A percentile compares a stretch with the other conserved stretches of the same genome.
Conservation (phyloP, 2,888 invertebrate genomes). For the Lasioglossum figueresi region DNA sequence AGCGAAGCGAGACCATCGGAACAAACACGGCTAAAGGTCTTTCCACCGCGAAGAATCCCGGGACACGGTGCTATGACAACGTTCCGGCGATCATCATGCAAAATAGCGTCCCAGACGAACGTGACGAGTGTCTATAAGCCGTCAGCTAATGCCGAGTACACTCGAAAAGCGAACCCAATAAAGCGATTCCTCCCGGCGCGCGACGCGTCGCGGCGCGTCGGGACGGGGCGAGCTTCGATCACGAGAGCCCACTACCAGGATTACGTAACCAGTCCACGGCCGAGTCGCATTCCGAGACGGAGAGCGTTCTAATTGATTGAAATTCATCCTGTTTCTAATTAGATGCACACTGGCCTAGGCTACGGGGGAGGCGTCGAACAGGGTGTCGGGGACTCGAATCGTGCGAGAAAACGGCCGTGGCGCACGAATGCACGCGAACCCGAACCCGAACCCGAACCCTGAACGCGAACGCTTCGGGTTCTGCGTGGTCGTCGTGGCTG, state of each 20-base stretch:
- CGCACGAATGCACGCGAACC: slow-evolving; percentile 54
- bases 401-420: slow-evolving; percentile 45
- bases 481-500: slow-evolving; percentile 57
- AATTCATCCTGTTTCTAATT: slow-evolving; percentile 54
- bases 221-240: background rate
- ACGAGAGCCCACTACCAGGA: background rate
- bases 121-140: slow-evolving; percentile 7
- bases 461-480: slow-evolving; percentile 33
- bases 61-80: slow-evolving; percentile 1
- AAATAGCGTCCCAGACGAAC: background rate
- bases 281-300: slow-evolving; percentile 40
- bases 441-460: background rate
- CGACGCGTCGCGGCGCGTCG: background rate
- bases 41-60: background rate
- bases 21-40: background rate
- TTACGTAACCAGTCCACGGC: slow-evolving; percentile 43
- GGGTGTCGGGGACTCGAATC: slow-evolving; percentile 11
- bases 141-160: background rate
- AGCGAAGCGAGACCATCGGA: background rate
- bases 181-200: background rate
- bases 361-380: slow-evolving; percentile 11
- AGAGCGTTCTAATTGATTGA: slow-evolving; percentile 52
- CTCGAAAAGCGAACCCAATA: slow-evolving; percentile 8
- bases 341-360: slow-evolving; percentile 31
- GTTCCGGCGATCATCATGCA: background rate